Evolutionary conservation across 1,140 invertebrate species (phyloP), one percentile per base, ranked within the genome.

Genomic region (Zaprionus davidi): DNA sequence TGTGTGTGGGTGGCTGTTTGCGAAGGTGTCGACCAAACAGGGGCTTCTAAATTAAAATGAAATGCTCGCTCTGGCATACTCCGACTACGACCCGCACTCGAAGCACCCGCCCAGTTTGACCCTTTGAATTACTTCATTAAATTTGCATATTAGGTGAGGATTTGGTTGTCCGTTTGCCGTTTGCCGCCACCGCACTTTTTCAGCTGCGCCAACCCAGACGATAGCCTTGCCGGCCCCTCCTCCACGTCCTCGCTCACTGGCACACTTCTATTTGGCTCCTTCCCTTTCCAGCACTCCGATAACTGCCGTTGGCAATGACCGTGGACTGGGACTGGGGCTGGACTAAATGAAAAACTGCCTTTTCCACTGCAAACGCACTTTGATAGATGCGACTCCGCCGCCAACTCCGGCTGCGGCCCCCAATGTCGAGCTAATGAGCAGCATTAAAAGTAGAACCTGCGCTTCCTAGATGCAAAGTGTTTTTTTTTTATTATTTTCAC

Each of bases 71-170:
- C 64, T 67, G 63, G 34, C 49, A 55, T 20, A 69, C 31, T 49
- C 41, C 41, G 9, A 12, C 65, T 7, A 11, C 13, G 22, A 57
- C 12, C 64, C 15, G 11, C 34, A 46, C 44, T 46, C 44, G 44
- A 20, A 46, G 44, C 38, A 41, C 26, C 34, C 38, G 24, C 38
- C 57, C 62, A 55, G 38, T 64, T 70, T 64, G 71, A 90, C 85
- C 85, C 81, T 90, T 90, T 77, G 79, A 90, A 90, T 90, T 90
- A 90, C 85, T 90, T 90, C 85, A 90, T 90, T 90, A 90, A 90
- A 90, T 85, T 90, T 90, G 81, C 85, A 90, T 90, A 90, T 90
- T 90, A 90, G 81, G 85, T 85, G 79, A 74, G 85, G 76, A 85
- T 85, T 90, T 90, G 79, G 73, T 82, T 85, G 83, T 73, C 57